Percentiles rank a stretch among this genome's conserved stretches.
Conservation (phyloP, 1,140 invertebrate species). For the Cyphomyrmex costatus region DNA sequence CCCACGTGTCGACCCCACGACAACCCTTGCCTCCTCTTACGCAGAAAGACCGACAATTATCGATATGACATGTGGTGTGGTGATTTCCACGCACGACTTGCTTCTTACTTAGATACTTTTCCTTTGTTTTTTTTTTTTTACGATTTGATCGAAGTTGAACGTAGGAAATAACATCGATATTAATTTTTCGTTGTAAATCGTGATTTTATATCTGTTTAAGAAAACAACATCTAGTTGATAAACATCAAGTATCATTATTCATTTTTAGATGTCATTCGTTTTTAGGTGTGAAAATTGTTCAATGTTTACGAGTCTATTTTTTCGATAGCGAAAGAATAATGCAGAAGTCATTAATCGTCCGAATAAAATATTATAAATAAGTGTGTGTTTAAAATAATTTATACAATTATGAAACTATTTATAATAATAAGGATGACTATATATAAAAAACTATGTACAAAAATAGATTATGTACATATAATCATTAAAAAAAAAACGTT, state of each 20-base stretch:
- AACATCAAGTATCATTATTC: not conserved
- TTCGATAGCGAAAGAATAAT: not conserved
- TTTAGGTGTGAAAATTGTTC: not conserved
- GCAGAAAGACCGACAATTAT: slow-evolving; percentile 66
- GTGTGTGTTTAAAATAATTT: not conserved
- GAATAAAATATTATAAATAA: not conserved
- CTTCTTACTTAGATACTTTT: slow-evolving; percentile 9
- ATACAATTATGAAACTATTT: not conserved
- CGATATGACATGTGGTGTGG: slow-evolving; percentile 65
- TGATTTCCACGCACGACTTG: slow-evolving; percentile 62
- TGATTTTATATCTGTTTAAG: not conserved
- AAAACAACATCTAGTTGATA: not conserved
- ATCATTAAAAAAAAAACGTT: not conserved
- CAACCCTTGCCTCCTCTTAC: slow-evolving; percentile 33
- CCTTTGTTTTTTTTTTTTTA: not conserved
- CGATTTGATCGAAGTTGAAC: not conserved
- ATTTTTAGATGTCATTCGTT: not conserved
- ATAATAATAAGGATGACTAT: not conserved
- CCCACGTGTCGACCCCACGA: slow-evolving; percentile 66
- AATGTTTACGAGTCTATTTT: slow-evolving; percentile 14
- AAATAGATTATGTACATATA: not conserved
- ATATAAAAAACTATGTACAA: not conserved
- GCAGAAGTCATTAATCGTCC: not conserved
- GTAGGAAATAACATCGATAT: not conserved
- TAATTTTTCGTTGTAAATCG: not conserved